A percentile compares a stretch with the other conserved stretches of the same genome.
phyloP scores from a whole-genome alignment of 2,113 vertebrate species.

The Zeus faber region DNA sequence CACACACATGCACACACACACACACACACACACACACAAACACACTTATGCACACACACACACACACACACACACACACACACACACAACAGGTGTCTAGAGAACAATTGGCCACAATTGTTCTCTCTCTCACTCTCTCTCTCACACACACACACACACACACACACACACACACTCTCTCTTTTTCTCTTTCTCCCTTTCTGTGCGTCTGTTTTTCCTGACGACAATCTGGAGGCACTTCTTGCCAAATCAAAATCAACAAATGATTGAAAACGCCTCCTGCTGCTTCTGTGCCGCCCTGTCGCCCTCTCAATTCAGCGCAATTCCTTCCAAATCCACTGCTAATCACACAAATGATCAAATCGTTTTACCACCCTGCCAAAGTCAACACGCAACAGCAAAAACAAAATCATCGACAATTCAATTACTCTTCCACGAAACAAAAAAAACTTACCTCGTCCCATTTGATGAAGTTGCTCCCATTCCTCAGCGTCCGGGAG shows the following conservation, averaged over 20 bases:
- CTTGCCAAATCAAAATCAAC: not conserved
- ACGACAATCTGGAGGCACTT: no score
- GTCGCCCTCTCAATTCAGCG: not conserved
- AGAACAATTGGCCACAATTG: not conserved
- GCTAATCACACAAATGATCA: no score
- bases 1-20: conserved; percentile 6
- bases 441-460: conserved; percentile 82
- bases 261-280: no score
- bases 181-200: conserved; percentile 1
- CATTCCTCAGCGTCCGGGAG: conserved; percentile 79
- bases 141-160: not conserved
- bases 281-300: no score
- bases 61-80: not conserved
- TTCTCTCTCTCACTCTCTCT: not conserved
- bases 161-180: conserved; percentile 1
- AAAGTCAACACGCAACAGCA: no score
- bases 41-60: conserved; percentile 2
- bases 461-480: conserved; percentile 93
- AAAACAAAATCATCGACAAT: no score
- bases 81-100: not conserved
- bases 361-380: no score
- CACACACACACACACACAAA: conserved; percentile 6
- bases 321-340: no score
- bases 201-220: no score
- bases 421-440: not conserved